These are phyloP conservation scores for Drosophila insularis DNA, from an alignment of 1,140 invertebrate genomes.

Conservation along the genomic window DNA sequence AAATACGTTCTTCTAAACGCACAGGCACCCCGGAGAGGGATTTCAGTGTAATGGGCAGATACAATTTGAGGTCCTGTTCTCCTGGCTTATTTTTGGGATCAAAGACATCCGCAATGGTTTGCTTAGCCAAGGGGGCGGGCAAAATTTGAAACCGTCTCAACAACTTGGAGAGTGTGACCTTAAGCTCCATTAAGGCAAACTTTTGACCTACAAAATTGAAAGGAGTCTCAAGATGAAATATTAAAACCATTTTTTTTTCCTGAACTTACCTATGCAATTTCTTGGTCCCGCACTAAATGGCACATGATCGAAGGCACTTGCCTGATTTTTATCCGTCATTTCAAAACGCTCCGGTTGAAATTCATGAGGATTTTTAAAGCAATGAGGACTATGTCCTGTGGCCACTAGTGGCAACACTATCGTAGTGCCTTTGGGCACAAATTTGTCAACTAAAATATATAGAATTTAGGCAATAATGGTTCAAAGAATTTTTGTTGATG, in stretches of 20 bases:
- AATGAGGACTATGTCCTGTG: slow-evolving; percentile 58
- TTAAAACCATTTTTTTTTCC: not conserved
- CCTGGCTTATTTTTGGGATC: slow-evolving; percentile 29
- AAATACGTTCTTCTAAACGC: slow-evolving; percentile 26
- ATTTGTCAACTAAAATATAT: slow-evolving; percentile 38
- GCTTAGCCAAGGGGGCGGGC: slow-evolving; percentile 39
- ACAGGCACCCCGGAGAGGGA: slow-evolving; percentile 50
- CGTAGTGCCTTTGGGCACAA: slow-evolving; percentile 45
- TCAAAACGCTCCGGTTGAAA: slow-evolving; percentile 91
- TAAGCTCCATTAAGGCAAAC: slow-evolving; percentile 83
- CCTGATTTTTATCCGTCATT: slow-evolving; percentile 63
- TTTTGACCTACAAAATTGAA: slow-evolving; percentile 81
- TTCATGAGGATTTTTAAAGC: slow-evolving; percentile 87
- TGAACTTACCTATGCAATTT: slow-evolving; percentile 65
- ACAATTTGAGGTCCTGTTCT: slow-evolving; percentile 38
- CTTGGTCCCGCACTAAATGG: slow-evolving; percentile 84
- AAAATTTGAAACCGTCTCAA: slow-evolving; percentile 65
- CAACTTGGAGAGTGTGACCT: slow-evolving; percentile 81
- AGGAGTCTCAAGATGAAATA: not conserved
- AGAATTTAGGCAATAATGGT: not conserved
- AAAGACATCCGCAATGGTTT: slow-evolving; percentile 34
- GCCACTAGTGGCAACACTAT: slow-evolving; percentile 42
- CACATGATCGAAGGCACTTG: slow-evolving; percentile 84
- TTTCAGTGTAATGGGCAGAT: slow-evolving; percentile 48
- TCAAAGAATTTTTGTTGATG: no score